phyloP scores from a whole-genome alignment of 2,113 vertebrate species.

The Callochromis pleurospilus region DNA sequence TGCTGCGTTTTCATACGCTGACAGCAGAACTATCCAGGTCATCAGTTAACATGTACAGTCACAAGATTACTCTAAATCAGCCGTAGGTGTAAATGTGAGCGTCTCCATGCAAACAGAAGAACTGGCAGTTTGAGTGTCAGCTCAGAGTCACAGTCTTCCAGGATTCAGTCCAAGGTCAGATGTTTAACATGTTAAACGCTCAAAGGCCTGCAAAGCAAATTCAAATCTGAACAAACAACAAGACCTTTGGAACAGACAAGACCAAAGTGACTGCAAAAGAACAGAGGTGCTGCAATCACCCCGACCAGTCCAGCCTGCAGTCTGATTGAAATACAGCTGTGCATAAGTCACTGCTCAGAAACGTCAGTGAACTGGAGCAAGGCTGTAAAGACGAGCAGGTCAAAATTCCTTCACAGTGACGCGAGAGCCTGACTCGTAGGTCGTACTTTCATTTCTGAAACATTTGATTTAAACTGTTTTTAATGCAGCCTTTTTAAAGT shows the following conservation, averaged over 20 bases:
- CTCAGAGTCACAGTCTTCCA: background rate
- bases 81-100: background rate
- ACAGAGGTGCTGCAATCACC: accelerated
- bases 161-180: background rate
- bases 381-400: accelerated
- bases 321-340: accelerated
- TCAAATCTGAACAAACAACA: background rate
- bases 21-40: background rate
- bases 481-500: background rate
- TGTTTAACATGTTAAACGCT: background rate
- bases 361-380: background rate
- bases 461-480: background rate
- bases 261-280: background rate
- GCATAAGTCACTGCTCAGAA: background rate
- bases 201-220: background rate
- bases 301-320: background rate
- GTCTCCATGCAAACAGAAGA: background rate
- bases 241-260: background rate
- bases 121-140: background rate
- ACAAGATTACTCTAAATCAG: background rate
- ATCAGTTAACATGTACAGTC: background rate
- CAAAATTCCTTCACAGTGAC: background rate
- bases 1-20: background rate
- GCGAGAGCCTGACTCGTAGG: accelerated
- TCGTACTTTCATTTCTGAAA: background rate